These are phyloP conservation scores for Hetaerina titia DNA, from an alignment of 2,888 invertebrate species.

Conservation along the genomic window DNA sequence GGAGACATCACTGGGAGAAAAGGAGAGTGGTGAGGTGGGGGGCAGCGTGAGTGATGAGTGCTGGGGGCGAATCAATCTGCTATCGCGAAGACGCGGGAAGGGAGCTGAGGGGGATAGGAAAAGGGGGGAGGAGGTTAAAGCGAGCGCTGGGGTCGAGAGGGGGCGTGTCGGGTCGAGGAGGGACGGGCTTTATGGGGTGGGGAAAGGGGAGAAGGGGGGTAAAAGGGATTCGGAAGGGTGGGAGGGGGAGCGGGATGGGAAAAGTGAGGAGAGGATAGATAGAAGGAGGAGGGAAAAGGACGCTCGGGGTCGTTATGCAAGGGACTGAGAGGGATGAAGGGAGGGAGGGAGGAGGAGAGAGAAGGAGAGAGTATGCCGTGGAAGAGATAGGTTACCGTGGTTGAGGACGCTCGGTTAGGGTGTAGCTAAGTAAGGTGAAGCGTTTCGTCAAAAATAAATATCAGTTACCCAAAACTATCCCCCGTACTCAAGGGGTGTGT, in stretches of 20 bases:
- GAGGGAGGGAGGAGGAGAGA: not conserved
- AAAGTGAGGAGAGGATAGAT: not conserved
- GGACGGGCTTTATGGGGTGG: too few species aligned
- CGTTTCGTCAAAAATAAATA: not conserved
- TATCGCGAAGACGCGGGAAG: constrained; percentile 31
- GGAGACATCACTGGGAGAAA: not conserved
- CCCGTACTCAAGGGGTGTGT: too few species aligned
- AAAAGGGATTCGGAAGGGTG: not conserved
- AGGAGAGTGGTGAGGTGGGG: not conserved
- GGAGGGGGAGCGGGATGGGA: not conserved
- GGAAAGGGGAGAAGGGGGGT: too few species aligned
- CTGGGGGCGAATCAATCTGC: constrained; percentile 35
- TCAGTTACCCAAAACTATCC: not conserved
- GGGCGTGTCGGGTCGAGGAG: too few species aligned
- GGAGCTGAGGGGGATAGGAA: not conserved
- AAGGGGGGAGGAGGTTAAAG: not conserved
- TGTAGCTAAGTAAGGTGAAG: not conserved
- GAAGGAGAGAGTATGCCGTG: not conserved
- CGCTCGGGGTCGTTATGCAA: not conserved
- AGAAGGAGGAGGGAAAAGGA: not conserved
- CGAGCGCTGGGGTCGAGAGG: not conserved
- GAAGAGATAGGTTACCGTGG: not conserved
- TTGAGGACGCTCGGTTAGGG: not conserved
- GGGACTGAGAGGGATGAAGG: not conserved
- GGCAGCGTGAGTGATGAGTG: constrained; percentile 13